Conservation (phyloP, 2,113 vertebrate species). For the Rynchops niger region DNA sequence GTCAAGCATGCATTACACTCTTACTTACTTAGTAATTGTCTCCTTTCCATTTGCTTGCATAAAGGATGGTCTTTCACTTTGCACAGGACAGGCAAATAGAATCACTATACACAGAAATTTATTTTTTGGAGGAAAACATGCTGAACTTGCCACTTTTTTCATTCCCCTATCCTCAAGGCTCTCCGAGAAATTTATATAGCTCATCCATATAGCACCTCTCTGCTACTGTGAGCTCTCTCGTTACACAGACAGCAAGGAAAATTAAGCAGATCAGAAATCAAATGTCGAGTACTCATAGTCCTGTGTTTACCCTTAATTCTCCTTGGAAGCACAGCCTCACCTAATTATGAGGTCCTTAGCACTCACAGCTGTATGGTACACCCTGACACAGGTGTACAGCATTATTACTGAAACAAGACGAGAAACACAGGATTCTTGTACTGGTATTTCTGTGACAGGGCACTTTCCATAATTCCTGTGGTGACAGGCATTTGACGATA, state of each 20-base stretch:
- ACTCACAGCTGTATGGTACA: background rate
- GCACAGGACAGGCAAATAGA: background rate
- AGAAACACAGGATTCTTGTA: background rate
- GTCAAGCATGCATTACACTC: background rate
- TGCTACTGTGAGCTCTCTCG: background rate
- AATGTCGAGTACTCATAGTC: accelerated
- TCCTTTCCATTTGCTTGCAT: background rate
- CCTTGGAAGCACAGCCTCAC: background rate
- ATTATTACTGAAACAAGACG: background rate
- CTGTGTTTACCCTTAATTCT: background rate
- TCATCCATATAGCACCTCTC: background rate
- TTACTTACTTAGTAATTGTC: background rate
- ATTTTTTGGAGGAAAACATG: background rate
- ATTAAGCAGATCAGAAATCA: background rate
- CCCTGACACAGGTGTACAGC: background rate
- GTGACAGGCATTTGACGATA: background rate
- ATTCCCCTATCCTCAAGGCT: background rate
- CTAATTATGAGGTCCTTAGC: background rate
- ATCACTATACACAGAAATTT: background rate
- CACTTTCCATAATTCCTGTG: background rate
- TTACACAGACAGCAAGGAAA: background rate
- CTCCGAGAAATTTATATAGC: background rate
- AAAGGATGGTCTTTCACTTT: background rate
- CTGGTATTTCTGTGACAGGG: background rate
- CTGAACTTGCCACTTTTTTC: background rate